phyloP scores from a whole-genome alignment of 2,888 invertebrate genomes.

The Ptychoptera contaminata region DNA sequence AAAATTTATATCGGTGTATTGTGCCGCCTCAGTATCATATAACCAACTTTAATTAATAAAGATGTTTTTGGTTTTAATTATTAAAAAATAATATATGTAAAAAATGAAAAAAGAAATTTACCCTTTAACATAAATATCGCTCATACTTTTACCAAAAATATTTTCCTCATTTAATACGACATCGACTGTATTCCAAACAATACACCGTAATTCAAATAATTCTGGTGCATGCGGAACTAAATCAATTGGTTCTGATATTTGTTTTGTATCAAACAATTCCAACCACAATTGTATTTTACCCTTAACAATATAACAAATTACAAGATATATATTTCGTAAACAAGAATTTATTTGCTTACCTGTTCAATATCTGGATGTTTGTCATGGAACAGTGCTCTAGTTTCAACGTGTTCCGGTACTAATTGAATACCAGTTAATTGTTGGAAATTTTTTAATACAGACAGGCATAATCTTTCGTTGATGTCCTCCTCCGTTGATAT shows the following conservation, averaged over 20 bases:
- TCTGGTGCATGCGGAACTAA: conserved; percentile 56
- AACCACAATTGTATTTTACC: conserved; percentile 85
- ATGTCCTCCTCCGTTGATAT: conserved; percentile 33
- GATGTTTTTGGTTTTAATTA: too few species aligned
- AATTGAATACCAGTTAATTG: conserved; percentile 62
- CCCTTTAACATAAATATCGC: conserved; percentile 64
- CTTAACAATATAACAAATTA: too few species aligned
- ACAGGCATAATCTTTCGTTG: conserved; percentile 60
- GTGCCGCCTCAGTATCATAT: conserved; percentile 44
- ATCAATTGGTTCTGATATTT: conserved; percentile 55
- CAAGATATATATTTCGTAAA: too few species aligned
- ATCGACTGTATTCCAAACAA: conserved; percentile 47
- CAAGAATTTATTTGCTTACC: conserved; percentile 27
- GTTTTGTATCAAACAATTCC: conserved; percentile 58
- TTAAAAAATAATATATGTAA: too few species aligned
- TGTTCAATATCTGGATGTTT: conserved; percentile 58
- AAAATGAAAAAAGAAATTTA: conserved; percentile 19
- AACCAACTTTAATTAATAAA: conserved; percentile 42
- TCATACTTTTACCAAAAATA: conserved; percentile 56
- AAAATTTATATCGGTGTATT: conserved; percentile 73
- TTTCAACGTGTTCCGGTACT: conserved; percentile 87
- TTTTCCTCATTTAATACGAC: conserved; percentile 51
- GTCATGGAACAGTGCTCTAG: conserved; percentile 58
- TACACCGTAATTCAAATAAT: conserved; percentile 50
- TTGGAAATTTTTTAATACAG: conserved; percentile 56